Conservation (phyloP, 2,113 vertebrate species). For the Dendropsophus ebraccatus region DNA sequence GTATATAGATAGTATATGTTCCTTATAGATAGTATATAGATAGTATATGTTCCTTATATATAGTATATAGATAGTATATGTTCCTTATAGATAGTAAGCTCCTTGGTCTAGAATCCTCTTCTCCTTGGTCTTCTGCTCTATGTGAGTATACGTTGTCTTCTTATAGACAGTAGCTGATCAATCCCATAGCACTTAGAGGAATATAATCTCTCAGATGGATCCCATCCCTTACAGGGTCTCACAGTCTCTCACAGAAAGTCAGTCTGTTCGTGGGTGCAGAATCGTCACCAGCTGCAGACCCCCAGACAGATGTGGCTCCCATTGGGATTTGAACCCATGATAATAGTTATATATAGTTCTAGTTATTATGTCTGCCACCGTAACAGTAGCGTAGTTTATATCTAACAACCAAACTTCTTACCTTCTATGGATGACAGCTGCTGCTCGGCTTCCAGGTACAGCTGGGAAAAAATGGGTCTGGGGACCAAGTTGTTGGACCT, state of each 20-base stretch:
- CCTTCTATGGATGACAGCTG: conserved; percentile 79
- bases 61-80: no score
- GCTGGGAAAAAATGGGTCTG: conserved; percentile 92
- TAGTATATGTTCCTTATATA: no score
- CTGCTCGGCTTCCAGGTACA: conserved; percentile 92
- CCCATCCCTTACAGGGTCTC: neutral
- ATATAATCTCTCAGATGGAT: no score
- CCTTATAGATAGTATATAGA: no score
- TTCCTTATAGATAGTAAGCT: neutral
- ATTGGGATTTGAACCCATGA: neutral
- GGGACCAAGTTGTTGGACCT: conserved; percentile 90
- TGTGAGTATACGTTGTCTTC: neutral
- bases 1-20: no score
- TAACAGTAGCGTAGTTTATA: no score
- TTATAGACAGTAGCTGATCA: neutral
- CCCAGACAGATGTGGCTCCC: neutral
- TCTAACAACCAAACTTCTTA: conserved; percentile 64
- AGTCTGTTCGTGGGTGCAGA: neutral
- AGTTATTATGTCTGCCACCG: neutral
- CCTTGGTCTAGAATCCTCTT: neutral
- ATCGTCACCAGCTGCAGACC: neutral
- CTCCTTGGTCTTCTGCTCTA: no score
- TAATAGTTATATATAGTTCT: no score
- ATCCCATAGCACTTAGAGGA: no score
- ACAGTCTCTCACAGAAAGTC: no score